Evolutionary conservation across 2,888 invertebrate genomes (phyloP), one percentile per base, ranked within the genome.

Genomic region (Masnerella sp.): DNA sequence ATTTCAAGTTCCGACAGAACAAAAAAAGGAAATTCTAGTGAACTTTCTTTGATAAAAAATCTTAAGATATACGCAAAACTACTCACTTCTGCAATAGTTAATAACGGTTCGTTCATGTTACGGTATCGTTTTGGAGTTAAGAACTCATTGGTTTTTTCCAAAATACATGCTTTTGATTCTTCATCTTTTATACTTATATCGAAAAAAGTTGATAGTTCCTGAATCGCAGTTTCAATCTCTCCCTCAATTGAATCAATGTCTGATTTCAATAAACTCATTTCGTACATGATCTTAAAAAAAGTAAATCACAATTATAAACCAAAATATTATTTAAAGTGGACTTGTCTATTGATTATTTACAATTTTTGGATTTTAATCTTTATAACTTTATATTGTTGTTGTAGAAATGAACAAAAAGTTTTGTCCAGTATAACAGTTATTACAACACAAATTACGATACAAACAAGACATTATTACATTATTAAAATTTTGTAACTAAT

Each of bases 1-100:
- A n/a, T n/a, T n/a, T n/a, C n/a, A n/a, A n/a, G n/a, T n/a, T n/a
- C n/a, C n/a, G n/a, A n/a, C n/a, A n/a, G n/a, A n/a, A n/a, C n/a
- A n/a, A n/a, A n/a, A n/a, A n/a, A n/a, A n/a, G n/a, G n/a, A n/a
- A n/a, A n/a, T n/a, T n/a, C n/a, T n/a, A n/a, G n/a, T n/a, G n/a
- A n/a, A n/a, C n/a, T n/a, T n/a, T n/a, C n/a, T n/a, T n/a, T n/a
- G n/a, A n/a, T n/a, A n/a, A n/a, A n/a, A n/a, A n/a, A n/a, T n/a
- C n/a, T n/a, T n/a, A n/a, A n/a, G n/a, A n/a, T n/a, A n/a, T n/a
- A n/a, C n/a, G n/a, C n/a, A n/a, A n/a, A n/a, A n/a, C n/a, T n/a
- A n/a, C 38, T 38, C 9, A 38, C 38, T 14, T 38, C 38, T 38
- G 38, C 5, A 14, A 38, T 38, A 2, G 38, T 38, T 38, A 38